phyloP scores from a whole-genome alignment of 2,113 vertebrate species.

The Dolichallabes microphthalmus region DNA sequence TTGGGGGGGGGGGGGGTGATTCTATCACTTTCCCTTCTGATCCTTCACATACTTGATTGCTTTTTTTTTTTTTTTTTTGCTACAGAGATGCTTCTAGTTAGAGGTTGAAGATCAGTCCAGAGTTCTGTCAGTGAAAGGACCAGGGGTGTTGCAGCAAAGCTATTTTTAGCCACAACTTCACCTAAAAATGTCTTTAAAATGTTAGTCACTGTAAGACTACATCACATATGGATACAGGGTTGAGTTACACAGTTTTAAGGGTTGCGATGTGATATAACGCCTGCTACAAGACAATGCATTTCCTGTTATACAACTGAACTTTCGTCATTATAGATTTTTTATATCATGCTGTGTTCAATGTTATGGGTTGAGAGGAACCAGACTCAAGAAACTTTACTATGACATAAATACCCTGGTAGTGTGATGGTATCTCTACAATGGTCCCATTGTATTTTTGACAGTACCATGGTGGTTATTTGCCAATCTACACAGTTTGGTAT shows the following conservation, averaged over 20 bases:
- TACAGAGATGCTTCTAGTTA: neutral
- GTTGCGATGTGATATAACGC: neutral
- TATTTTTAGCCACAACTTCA: too few species aligned
- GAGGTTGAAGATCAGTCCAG: neutral
- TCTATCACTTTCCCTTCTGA: neutral
- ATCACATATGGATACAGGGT: neutral
- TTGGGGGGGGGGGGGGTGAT: neutral
- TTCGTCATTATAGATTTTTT: too few species aligned
- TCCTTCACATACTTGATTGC: conserved; percentile 9
- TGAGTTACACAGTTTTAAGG: neutral
- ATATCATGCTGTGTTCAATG: neutral
- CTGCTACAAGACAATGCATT: too few species aligned
- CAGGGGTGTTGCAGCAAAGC: neutral
- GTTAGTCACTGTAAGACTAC: neutral
- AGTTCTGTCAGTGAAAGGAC: neutral
- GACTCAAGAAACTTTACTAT: too few species aligned
- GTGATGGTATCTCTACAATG: too few species aligned
- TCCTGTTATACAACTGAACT: too few species aligned
- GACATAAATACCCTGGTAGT: too few species aligned
- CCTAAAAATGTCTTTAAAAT: neutral
- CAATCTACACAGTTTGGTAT: too few species aligned
- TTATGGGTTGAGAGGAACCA: too few species aligned
- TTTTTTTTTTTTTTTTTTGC: neutral
- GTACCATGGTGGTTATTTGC: too few species aligned
- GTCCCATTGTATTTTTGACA: too few species aligned